Base-by-base conservation (phyloP, 2,797 vertebrate genomes). In the Pseudochromis fuscus region DNA sequence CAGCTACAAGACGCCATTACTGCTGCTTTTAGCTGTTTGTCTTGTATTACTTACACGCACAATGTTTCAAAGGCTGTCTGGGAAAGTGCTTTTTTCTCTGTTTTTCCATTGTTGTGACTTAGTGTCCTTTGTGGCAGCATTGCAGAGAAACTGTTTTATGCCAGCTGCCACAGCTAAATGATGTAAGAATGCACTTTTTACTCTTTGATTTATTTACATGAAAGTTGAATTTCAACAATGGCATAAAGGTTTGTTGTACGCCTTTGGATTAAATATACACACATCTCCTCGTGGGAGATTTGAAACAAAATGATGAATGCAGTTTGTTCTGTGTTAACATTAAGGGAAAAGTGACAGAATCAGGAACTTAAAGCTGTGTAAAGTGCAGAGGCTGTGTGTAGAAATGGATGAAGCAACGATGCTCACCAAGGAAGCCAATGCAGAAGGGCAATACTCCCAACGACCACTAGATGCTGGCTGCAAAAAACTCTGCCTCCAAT, bases 11-110 rank as follows among this genome's bases (percentile, higher is more conserved):
- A 30, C 52, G 15, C 10, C n/a, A 30, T 48, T 18, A 33, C 4
- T 37, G 21, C 0, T 1, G 35, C 7, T 56, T 48, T 64, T 27
- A 59, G 62, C 31, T 51, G 30, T 50, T 42, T 5, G 3, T 66
- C 45, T 30, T 42, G 0, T 33, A 19, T 64, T 25, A 56, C 2
- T 4, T 13, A 10, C 13, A 13, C 15, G 28, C 23, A 23, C 7
- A 46, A 11, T 18, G 23, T 40, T 70, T 67, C 37, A 50, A 48
- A 59, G 46, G 13, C 10, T 37, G 31, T 63, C 28, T 60, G 19
- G 38, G 57, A 62, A 49, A n/a, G 18, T 31, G 21, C 0, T 68
- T 69, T 71, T 58, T 53, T 40, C 15, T 30, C 23, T 45, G 1
- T 37, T 31, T 48, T 56, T 1, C 27, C 0, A 30, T 40, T 49